Evolutionary conservation across 1,140 invertebrate genomes (phyloP), one percentile per base, ranked within the genome.

Genomic region (Daktulosphaira vitifoliae): DNA sequence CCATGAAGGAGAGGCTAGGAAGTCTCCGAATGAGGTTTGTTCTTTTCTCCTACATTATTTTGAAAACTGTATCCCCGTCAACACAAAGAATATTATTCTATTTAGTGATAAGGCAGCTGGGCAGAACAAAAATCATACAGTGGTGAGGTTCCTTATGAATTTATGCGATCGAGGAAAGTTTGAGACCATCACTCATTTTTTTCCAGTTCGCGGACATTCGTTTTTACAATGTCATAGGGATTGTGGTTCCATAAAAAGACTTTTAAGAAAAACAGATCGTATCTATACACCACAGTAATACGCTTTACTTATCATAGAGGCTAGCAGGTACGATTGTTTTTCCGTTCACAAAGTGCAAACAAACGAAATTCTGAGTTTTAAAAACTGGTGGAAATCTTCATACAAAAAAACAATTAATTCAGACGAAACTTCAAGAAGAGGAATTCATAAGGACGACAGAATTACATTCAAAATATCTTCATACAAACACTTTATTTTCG

Each of bases 11-110:
- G 54, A 29, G 51, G 67, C 48, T 15, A 69, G 66, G 50, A 70
- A 70, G 56, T 50, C 62, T 22, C n/a, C 33, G n/a, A 67, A 68
- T 67, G 70, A 69, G 26, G 67, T 71, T n/a, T 66, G 66, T 39
- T 67, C 67, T 33, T 51, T 71, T 54, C 29, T 71, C 8, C 38
- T 66, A 11, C 52, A 69, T 65, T 69, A 68, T 46, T 49, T 69
- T 38, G 66, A 70, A 46, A 68, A 29, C 29, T 66, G 65, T 54
- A 26, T 54, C 8, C 65, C 51, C 18, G 11, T 29, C 42, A 65
- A 37, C 65, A 68, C 48, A 68, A 68, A 50, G 56, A 46, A 46
- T 46, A 46, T 20, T 46, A 7, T 37, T 37, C 33, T 13, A 44
- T 16, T 1, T 7, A n/a, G n/a, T n/a, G n/a, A n/a, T n/a, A n/a